Evolutionary conservation across 2,888 invertebrate species (phyloP).

Genomic region (Heteromurus nitidus): DNA sequence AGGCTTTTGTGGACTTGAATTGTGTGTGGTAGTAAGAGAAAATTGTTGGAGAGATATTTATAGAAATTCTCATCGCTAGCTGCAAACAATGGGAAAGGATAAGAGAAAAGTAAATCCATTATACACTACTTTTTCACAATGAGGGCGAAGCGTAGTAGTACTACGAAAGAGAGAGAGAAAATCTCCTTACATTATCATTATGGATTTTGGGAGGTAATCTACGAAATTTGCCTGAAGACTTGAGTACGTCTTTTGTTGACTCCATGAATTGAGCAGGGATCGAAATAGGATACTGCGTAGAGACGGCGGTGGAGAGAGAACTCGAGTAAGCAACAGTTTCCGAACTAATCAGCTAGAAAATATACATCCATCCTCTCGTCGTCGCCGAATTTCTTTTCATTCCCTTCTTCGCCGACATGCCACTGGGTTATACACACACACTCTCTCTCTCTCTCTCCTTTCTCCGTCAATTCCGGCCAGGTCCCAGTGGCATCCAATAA

Average conservation of each 20-base stretch:
- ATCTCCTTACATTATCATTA: conserved; percentile 36
- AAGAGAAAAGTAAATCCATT: not conserved
- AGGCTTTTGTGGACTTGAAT: not conserved
- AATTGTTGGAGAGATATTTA: no score
- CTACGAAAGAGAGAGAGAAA: not conserved
- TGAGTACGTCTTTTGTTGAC: conserved; percentile 2
- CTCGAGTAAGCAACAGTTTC: conserved; percentile 19
- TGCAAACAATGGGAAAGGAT: not conserved
- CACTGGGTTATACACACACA: no score
- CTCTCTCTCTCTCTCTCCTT: not conserved
- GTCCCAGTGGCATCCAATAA: conserved; percentile 55
- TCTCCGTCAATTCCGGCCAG: not conserved
- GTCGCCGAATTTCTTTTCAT: not conserved
- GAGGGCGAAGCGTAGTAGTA: not conserved
- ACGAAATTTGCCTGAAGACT: not conserved
- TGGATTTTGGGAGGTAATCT: conserved; percentile 24
- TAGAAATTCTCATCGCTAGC: conserved; percentile 4
- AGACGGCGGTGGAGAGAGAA: not conserved
- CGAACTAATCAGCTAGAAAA: conserved; percentile 23
- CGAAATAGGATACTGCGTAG: not conserved
- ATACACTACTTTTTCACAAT: not conserved
- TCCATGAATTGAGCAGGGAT: not conserved
- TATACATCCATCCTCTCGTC: not conserved
- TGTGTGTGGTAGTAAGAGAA: no score
- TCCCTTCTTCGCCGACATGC: not conserved